Base-by-base conservation (phyloP, 2,888 invertebrate species). In the Zygothrica quintamaculata region DNA sequence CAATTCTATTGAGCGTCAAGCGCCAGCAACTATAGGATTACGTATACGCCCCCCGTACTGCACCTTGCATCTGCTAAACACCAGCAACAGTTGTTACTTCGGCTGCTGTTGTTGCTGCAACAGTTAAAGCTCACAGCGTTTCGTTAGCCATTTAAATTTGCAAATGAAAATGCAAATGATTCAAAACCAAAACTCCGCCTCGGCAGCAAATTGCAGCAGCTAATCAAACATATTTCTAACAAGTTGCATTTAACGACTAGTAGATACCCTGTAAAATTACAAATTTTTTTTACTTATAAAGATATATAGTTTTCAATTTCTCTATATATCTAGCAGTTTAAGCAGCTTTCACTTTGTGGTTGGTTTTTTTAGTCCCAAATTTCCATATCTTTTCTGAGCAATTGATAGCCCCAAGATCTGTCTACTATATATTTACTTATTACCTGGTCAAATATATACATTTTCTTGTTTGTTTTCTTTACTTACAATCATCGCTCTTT, bases 1-100 rank as follows among this genome's bases (percentile, higher is more conserved):
- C 80, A 80, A 84, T 84, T 84, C 77, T 84, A 84, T 82, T 57
- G 77, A 68, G 62, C 67, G 61, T 43, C 75, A 71, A 66, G 61
- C 74, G 71, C 74, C 75, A 70, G 58, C 50, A 58, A 67, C 65
- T 58, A 58, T 56, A 66, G 47, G 44, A 77, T 82, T 72, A 79
- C 77, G 84, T 77, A 79, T 77, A 79, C 82, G 79, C 68, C 81
- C 60, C 67, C 29, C 18, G 16, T 22, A 12, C 36, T 13, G 7
- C 3, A 36, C 4, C 36, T 15, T 36, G 36, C 43, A 44, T 15
- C 44, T n/a, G n/a, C n/a, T n/a, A n/a, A 43, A 12, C 12, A 36
- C 16, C 26, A 6, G 15, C 26, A 11, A 7, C 8, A 11, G 1
- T 16, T 8, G 22, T 18, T 9, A n/a, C 44, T 22, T 5, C 11